Percentiles rank a stretch among this genome's conserved stretches.
These are phyloP conservation scores for Tillus elongatus DNA, from an alignment of 2,888 invertebrate species.

Conservation along the genomic window DNA sequence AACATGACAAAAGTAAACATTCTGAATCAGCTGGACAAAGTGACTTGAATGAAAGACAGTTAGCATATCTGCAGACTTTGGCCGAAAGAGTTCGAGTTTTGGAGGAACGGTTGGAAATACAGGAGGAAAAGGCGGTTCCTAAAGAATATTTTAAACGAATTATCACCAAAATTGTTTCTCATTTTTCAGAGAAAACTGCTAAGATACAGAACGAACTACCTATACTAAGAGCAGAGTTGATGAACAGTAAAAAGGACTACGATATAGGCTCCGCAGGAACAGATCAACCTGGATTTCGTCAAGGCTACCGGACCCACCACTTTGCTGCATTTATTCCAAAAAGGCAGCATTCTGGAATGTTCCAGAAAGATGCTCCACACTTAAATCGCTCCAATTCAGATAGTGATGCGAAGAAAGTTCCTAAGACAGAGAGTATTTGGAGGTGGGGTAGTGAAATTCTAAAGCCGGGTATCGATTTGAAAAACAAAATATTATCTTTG, in stretches of 20 bases:
- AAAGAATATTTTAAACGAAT: constrained; percentile 38
- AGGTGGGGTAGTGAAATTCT: constrained; percentile 36
- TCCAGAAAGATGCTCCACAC: not conserved
- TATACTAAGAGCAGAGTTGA: not conserved
- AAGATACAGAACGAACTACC: not conserved
- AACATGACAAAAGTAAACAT: no score
- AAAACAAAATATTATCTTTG: constrained; percentile 31
- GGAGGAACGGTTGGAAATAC: constrained; percentile 31
- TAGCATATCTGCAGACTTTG: constrained; percentile 15
- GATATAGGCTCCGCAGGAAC: not conserved
- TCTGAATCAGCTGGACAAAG: not conserved
- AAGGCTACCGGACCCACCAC: not conserved
- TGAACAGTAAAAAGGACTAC: not conserved
- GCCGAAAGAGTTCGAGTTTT: constrained; percentile 28
- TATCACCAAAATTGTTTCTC: constrained; percentile 34
- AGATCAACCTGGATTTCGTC: no score
- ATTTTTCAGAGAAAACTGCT: constrained; percentile 17
- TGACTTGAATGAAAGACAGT: not conserved
- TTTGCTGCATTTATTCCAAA: not conserved
- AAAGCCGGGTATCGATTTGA: constrained; percentile 35
- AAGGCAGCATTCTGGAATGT: not conserved
- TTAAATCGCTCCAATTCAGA: not conserved
- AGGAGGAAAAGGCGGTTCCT: constrained; percentile 36
- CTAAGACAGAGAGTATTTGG: constrained; percentile 24
- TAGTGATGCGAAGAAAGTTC: not conserved